Evolutionary conservation across 2,888 invertebrate species (phyloP), one percentile per base, ranked within the genome.

Genomic region (Aporophyla nigra): DNA sequence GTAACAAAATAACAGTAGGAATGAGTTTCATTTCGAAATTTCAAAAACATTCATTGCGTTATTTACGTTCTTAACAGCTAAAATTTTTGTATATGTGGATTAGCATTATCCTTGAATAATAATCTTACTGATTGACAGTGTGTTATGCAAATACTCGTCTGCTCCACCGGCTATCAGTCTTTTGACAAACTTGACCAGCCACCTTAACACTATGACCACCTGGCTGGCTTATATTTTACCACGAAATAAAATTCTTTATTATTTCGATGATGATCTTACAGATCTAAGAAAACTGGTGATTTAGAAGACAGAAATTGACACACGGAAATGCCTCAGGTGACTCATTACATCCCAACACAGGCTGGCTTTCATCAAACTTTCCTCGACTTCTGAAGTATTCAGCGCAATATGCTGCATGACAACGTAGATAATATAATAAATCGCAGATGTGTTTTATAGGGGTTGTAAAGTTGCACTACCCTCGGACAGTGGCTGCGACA

Each of bases 401-500:
- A 58, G 61, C 82, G 40, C 49, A 76, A 65, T 76, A 71, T 69
- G 61, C n/a, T 65, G 53, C 69, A 76, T 43, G 61, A 40, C 56
- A 49, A 46, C 62, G 79, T 58, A 59, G 43, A 66, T 65, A 67
- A 53, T 71, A 78, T 71, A 59, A 74, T 82, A 67, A 71, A 76
- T 58, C 84, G 33, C 83, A 86, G 71, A 86, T 83, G 83, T 78
- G 63, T 71, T 83, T 83, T 86, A 86, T 77, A 59, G 43, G 4
- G 51, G 71, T 69, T 69, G 68, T 83, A 74, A 83, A 83, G 53
- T 74, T 78, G 53, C 73, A 65, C 83, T 27, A 74, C 70, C 54
- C 54, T 53, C 58, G 56, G 68, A 65, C 33, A 53, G 40, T 74
- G 56, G n/a, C 62, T 53, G 14, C 58, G 78, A 56, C 58, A 76